Percentiles rank a stretch among this genome's conserved stretches.
phyloP scores from a whole-genome alignment of 2,888 invertebrate species.

The Drosophila colorata region DNA sequence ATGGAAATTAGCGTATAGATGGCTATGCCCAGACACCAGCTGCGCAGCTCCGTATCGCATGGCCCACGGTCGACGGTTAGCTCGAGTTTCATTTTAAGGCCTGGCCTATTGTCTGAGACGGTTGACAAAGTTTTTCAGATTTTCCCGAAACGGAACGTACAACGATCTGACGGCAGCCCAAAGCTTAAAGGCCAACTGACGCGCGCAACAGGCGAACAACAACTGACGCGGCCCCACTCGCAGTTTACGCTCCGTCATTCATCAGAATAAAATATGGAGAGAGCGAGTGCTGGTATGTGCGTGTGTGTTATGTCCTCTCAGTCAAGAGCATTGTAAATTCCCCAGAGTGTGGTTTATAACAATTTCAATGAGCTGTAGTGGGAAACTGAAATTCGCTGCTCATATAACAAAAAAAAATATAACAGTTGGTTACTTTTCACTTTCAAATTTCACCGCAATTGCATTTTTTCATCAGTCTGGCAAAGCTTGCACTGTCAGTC shows the following conservation, averaged over 20 bases:
- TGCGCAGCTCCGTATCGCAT: constrained; percentile 62
- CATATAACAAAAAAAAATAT: constrained; percentile 3
- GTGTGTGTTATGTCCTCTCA: constrained; percentile 7
- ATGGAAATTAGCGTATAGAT: constrained; percentile 55
- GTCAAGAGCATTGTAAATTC: not conserved
- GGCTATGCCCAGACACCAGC: constrained; percentile 73
- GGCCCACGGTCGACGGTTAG: constrained; percentile 73
- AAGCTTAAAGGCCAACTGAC: constrained; percentile 13
- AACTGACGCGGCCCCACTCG: constrained; percentile 34
- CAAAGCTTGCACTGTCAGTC: not conserved
- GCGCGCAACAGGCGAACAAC: constrained; percentile 31
- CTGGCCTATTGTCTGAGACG: constrained; percentile 6
- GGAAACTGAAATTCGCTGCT: not conserved
- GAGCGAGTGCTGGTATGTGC: not conserved
- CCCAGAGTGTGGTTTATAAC: not conserved
- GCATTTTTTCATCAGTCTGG: constrained; percentile 6
- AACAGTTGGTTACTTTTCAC: constrained; percentile 7
- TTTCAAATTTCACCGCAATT: constrained; percentile 2
- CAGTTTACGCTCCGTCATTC: constrained; percentile 7
- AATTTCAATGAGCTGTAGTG: not conserved
- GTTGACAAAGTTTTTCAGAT: constrained; percentile 12
- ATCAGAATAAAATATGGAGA: constrained; percentile 7
- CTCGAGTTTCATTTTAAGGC: constrained; percentile 65
- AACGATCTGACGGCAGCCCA: not conserved
- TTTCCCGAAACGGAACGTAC: not conserved